phyloP scores from a whole-genome alignment of 2,888 invertebrate genomes.

The Drosophila prolongata region DNA sequence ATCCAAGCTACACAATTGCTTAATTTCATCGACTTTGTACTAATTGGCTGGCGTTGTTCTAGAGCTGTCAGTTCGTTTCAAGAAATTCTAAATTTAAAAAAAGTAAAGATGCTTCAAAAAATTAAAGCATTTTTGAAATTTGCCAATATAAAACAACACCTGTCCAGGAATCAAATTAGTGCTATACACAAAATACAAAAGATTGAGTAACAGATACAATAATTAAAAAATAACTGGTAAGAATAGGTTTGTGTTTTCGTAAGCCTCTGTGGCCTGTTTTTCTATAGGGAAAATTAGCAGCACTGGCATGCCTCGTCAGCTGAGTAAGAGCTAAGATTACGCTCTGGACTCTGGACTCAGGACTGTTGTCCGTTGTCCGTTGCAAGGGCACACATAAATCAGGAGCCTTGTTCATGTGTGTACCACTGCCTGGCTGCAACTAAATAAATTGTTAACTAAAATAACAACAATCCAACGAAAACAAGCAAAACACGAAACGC shows the following conservation, averaged over 20 bases:
- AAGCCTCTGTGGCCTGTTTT: too few species aligned
- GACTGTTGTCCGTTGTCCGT: constrained; percentile 19
- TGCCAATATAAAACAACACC: too few species aligned
- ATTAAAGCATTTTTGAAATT: too few species aligned
- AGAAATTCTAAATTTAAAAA: too few species aligned
- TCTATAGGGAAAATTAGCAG: too few species aligned
- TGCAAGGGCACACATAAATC: constrained; percentile 63
- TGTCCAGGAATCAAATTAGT: too few species aligned
- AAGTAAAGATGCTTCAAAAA: too few species aligned
- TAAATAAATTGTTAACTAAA: constrained; percentile 81
- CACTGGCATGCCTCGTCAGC: too few species aligned
- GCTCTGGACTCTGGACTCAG: constrained; percentile 21
- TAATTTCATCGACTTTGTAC: constrained; percentile 19
- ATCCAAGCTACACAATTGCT: constrained; percentile 11
- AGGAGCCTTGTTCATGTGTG: constrained; percentile 37
- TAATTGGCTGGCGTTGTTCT: constrained; percentile 24
- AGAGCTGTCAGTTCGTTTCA: neutral
- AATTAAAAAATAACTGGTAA: too few species aligned
- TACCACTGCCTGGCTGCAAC: constrained; percentile 47
- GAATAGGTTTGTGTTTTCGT: too few species aligned
- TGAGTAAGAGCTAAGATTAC: neutral
- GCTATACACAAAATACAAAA: too few species aligned
- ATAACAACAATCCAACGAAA: constrained; percentile 77
- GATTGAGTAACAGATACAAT: too few species aligned
- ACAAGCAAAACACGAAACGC: constrained; percentile 78